phyloP scores from a whole-genome alignment of 2,888 invertebrate species.

The Nomada fabriciana region DNA sequence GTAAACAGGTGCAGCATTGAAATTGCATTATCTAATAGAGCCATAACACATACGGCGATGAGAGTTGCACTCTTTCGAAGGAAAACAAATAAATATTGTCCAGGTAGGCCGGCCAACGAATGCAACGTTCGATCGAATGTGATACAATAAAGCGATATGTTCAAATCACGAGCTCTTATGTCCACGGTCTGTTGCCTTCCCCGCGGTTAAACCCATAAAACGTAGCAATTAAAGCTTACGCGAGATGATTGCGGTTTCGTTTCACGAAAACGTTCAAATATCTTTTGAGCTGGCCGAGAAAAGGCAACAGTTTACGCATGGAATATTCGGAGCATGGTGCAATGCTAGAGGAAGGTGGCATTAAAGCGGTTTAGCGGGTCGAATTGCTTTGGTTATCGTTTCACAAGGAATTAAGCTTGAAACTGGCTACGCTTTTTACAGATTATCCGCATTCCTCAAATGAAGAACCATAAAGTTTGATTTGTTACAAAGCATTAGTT shows the following conservation, averaged over 20 bases:
- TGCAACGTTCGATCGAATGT: background rate
- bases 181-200: background rate
- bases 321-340: slow-evolving; percentile 18
- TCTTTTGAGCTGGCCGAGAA: slow-evolving; percentile 22
- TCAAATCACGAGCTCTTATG: background rate
- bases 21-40: background rate
- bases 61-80: background rate
- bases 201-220: slow-evolving; percentile 12
- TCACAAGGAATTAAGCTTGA: background rate
- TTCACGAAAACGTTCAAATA: slow-evolving; percentile 23
- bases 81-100: background rate
- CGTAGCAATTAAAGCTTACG: slow-evolving; percentile 41
- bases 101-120: background rate
- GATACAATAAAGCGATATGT: background rate
- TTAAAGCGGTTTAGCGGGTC: slow-evolving; percentile 34
- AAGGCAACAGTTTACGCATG: slow-evolving; percentile 23
- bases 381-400: slow-evolving; percentile 21
- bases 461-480: too few species aligned
- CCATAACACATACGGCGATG: background rate
- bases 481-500: background rate
- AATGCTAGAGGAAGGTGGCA: background rate
- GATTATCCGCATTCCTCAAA: background rate
- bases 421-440: background rate
- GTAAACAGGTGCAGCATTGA: background rate
- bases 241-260: slow-evolving; percentile 41